phyloP scores from a whole-genome alignment of 1,140 invertebrate species.

The Homalodisca vitripennis region DNA sequence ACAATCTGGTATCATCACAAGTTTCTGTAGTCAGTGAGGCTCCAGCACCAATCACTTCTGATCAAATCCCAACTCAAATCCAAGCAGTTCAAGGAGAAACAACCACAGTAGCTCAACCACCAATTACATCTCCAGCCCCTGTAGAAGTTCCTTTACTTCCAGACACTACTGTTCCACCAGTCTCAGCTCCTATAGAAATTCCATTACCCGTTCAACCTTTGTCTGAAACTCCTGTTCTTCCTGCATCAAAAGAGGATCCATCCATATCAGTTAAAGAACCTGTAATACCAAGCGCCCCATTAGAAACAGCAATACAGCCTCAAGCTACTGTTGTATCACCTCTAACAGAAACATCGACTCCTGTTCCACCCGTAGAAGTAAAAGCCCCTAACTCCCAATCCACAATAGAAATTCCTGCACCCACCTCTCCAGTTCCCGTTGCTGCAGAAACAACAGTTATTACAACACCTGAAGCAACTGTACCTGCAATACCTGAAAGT shows the following conservation, averaged over 20 bases:
- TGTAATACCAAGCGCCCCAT: conserved; percentile 36
- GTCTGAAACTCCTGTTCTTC: conserved; percentile 35
- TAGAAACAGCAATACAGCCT: conserved; percentile 30
- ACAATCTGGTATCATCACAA: conserved; percentile 31
- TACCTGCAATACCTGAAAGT: conserved; percentile 19
- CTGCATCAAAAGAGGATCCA: conserved; percentile 35
- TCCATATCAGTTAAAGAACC: conserved; percentile 32
- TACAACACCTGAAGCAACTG: neutral
- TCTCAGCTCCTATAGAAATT: conserved; percentile 34
- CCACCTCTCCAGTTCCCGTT: conserved; percentile 36
- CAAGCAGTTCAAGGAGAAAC: too few relatives aligned
- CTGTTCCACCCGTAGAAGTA: conserved; percentile 31
- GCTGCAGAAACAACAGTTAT: conserved; percentile 29
- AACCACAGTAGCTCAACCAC: too few relatives aligned
- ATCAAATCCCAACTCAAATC: too few relatives aligned
- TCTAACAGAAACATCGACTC: conserved; percentile 37
- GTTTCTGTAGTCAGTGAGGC: conserved; percentile 34
- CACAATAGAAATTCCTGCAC: conserved; percentile 40
- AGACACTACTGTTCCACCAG: conserved; percentile 30
- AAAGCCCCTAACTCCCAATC: conserved; percentile 43
- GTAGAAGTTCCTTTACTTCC: too few relatives aligned
- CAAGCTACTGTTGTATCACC: conserved; percentile 41
- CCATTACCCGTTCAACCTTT: conserved; percentile 33
- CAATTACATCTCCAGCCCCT: too few relatives aligned
- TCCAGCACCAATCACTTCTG: conserved; percentile 38